These are phyloP conservation scores for Eurosta solidaginis DNA, from an alignment of 1,140 invertebrate species.

Conservation along the genomic window DNA sequence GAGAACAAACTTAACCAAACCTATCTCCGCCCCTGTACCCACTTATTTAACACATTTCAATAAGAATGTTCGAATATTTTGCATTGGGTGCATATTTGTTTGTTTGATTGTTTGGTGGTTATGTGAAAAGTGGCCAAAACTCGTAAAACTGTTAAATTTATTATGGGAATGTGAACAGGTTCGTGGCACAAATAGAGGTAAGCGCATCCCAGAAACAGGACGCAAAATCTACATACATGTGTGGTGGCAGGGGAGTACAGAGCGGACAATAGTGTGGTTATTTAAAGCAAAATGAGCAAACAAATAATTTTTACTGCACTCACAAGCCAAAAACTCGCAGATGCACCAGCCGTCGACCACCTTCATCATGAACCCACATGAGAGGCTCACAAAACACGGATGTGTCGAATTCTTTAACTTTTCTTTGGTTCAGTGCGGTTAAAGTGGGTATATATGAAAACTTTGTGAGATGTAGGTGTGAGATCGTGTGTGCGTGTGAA, in stretches of 20 bases:
- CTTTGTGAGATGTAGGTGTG: not conserved
- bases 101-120: not conserved
- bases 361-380: conserved; percentile 14
- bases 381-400: not conserved
- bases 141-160: conserved; percentile 30
- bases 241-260: not conserved
- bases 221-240: not conserved
- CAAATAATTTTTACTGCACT: not conserved
- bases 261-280: not conserved
- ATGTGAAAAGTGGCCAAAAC: conserved; percentile 22
- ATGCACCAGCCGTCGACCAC: not conserved
- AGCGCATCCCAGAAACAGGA: conserved; percentile 14
- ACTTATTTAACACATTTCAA: too few species aligned
- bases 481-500: not conserved
- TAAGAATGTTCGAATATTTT: too few species aligned
- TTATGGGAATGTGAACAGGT: conserved; percentile 31
- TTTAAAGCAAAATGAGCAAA: not conserved
- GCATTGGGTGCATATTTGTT: not conserved
- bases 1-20: too few species aligned
- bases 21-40: too few species aligned
- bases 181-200: not conserved
- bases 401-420: conserved; percentile 11
- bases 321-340: not conserved
- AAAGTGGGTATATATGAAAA: not conserved
- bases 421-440: not conserved